Evolutionary conservation across 1,140 invertebrate species (phyloP).

Genomic region (Heliothis virescens): DNA sequence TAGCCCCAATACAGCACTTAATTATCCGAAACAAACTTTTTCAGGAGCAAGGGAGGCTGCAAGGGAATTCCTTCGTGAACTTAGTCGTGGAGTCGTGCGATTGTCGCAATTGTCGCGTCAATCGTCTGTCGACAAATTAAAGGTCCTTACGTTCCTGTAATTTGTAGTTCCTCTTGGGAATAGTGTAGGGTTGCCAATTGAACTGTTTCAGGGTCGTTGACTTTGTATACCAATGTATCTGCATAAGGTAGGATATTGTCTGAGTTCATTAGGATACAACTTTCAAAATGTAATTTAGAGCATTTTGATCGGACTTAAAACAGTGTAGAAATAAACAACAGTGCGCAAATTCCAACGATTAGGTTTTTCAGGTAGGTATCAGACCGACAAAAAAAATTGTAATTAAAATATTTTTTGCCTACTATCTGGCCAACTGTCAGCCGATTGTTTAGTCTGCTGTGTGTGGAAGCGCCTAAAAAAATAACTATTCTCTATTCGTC

Average conservation of each 20-base stretch:
- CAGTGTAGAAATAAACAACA: too few species aligned
- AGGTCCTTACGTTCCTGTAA: slow-evolving; percentile 32
- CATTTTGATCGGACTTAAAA: too few species aligned
- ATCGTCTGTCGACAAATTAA: slow-evolving; percentile 46
- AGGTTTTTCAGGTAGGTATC: too few species aligned
- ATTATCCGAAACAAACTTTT: slow-evolving; percentile 33
- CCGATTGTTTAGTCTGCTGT: too few species aligned
- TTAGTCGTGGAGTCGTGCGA: slow-evolving; percentile 31
- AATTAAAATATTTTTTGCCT: too few species aligned
- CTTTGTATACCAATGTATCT: neutral
- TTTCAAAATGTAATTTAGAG: too few species aligned
- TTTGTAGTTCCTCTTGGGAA: slow-evolving; percentile 38
- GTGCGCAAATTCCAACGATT: too few species aligned
- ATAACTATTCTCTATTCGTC: too few species aligned
- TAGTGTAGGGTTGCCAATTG: slow-evolving; percentile 9
- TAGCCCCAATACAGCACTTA: slow-evolving; percentile 20
- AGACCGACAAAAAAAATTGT: too few species aligned
- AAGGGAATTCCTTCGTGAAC: slow-evolving; percentile 10
- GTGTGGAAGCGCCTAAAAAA: too few species aligned
- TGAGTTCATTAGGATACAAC: too few species aligned
- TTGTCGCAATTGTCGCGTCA: slow-evolving; percentile 35
- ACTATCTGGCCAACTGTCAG: too few species aligned
- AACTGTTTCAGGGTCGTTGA: neutral
- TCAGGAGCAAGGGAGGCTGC: neutral
- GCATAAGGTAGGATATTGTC: neutral